Base-by-base conservation (phyloP, 1,140 invertebrate species). In the Rhagoletis zephyria region DNA sequence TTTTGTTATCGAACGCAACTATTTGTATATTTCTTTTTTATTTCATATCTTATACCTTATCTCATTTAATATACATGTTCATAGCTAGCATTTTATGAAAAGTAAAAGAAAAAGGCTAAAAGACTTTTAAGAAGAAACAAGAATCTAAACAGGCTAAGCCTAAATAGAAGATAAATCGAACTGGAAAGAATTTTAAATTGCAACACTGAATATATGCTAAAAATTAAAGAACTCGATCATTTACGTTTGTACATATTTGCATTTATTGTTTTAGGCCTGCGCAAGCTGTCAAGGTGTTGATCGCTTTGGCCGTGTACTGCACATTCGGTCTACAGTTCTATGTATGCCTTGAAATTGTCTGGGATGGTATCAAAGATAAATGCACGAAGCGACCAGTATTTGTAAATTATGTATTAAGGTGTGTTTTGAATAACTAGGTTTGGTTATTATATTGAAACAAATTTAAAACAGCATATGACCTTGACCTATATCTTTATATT, bases 251-350 rank as follows among this genome's bases (percentile, higher is more conserved):
- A 19, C 16, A 19, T 42, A 77, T 40, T 77, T 77, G 7, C 42
- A 19, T 19, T 10, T 65, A 40, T 65, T 65, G 88, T 94, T 94
- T 88, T 94, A 98, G 97, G 90, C 94, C 97, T 14, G 97, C 97
- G 51, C 96, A 98, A 94, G 93, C 95, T 56, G 97, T 98, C 0
- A 96, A 97, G 93, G 93, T 99, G 63, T 93, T 97, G 61, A 98
- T 99, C 91, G 96, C 95, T 0, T 90, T 98, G 14, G 97, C 97
- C 2, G 97, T 99, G 3, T 98, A 97, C 91, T 97, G 97, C 91
- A 98, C 97, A 0, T 99, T 98, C 93, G 97, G 97, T n/a, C 95
- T 99, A 64, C 98, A 99, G 93, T 97, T 99, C 91, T 99, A 97
- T 93, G 98, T 99, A 1, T 98, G 98, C 91, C 93, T 97, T 40